Conservation (phyloP, 2,113 vertebrate genomes). For the Marcusenius ussheri region DNA sequence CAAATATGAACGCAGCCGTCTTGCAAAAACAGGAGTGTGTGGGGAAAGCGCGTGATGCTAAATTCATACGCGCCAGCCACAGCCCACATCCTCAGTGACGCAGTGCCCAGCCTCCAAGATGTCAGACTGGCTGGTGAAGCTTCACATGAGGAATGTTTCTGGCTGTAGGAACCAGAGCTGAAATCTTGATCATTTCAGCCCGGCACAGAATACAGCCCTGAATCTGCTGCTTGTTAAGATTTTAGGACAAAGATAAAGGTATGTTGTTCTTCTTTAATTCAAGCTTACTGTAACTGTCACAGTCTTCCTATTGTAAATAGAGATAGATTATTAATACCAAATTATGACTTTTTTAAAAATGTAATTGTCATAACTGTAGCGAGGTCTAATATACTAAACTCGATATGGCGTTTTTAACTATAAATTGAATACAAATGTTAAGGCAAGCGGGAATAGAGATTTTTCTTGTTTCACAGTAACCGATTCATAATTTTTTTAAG, state of each 20-base stretch:
- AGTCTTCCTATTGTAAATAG: background rate
- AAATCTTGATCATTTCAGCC: background rate
- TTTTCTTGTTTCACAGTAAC: background rate
- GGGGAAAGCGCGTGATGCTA: background rate
- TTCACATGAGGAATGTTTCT: background rate
- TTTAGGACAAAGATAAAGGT: background rate
- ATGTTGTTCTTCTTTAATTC: background rate
- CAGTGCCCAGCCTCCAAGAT: background rate
- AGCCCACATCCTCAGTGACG: slow-evolving; percentile 22
- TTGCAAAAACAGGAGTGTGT: background rate
- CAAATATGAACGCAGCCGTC: background rate
- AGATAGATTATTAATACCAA: background rate
- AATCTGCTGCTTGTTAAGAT: background rate
- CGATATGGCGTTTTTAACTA: background rate
- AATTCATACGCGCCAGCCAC: background rate
- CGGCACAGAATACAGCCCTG: background rate
- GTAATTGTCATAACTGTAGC: background rate
- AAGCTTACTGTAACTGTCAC: background rate
- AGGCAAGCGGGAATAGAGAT: background rate
- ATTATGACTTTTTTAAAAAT: background rate
- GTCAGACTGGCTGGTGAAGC: background rate
- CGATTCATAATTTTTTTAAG: background rate
- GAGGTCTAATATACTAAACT: background rate
- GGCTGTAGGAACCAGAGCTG: background rate
- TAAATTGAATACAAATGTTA: background rate